phyloP scores from a whole-genome alignment of 2,113 vertebrate genomes.

The Dipodomys merriami region DNA sequence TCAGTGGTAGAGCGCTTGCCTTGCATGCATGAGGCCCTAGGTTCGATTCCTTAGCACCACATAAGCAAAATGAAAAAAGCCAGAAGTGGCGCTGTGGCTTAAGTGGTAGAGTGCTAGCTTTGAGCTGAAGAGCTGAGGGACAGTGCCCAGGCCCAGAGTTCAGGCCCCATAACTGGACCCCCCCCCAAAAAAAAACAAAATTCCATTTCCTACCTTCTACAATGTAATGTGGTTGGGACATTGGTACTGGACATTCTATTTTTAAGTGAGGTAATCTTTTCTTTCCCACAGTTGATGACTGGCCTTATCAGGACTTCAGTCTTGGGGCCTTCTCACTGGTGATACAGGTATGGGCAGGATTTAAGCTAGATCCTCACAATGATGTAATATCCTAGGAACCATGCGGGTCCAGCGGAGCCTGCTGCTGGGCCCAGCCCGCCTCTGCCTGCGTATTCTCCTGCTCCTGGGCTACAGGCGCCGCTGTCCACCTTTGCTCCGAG shows the following conservation, averaged over 20 bases:
- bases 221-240: not conserved
- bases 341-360: not conserved
- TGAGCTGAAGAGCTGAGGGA: no score
- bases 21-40: no score
- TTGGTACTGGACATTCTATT: not conserved
- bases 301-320: not conserved
- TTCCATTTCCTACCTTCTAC: not conserved
- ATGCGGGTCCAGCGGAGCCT: constrained; percentile 91
- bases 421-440: constrained; percentile 86
- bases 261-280: not conserved
- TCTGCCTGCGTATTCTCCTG: constrained; percentile 87
- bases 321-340: not conserved
- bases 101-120: no score
- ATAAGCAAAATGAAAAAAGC: no score
- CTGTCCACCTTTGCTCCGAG: constrained; percentile 84
- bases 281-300: not conserved
- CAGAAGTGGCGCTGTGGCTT: no score
- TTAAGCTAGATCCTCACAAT: not conserved
- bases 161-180: no score
- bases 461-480: constrained; percentile 87
- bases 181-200: no score
- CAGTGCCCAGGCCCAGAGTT: no score
- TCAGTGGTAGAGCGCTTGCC: no score
- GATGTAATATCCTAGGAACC: constrained; percentile 64
- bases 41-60: no score